These are phyloP conservation scores for Ptychadena robeensis DNA, from an alignment of 2,797 vertebrate species.

Conservation along the genomic window DNA sequence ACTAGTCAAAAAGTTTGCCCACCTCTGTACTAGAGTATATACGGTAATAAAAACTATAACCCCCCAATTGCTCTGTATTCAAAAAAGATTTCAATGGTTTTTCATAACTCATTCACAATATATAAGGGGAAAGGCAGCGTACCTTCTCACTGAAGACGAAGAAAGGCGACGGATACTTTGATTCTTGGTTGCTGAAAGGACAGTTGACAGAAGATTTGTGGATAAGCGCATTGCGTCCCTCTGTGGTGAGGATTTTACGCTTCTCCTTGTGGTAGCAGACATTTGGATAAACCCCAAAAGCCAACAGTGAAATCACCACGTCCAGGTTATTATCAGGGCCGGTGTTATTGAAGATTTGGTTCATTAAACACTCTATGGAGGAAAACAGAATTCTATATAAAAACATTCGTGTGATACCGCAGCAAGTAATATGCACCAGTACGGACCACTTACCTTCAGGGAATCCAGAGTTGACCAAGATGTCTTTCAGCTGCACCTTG, in stretches of 20 bases:
- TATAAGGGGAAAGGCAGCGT: constrained; percentile 26
- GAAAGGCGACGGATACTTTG: constrained; percentile 90
- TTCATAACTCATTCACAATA: too few relatives aligned
- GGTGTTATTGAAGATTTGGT: constrained; percentile 86
- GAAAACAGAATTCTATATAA: constrained; percentile 35
- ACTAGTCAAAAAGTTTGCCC: too few relatives aligned
- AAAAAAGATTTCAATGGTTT: too few relatives aligned
- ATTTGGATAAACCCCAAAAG: constrained; percentile 92
- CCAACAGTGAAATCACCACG: constrained; percentile 90
- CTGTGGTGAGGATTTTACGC: constrained; percentile 93
- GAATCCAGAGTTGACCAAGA: constrained; percentile 88
- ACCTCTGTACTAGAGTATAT: too few relatives aligned
- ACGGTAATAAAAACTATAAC: too few relatives aligned
- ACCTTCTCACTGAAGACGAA: constrained; percentile 98
- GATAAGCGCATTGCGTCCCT: constrained; percentile 94
- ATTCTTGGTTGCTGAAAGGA: constrained; percentile 93
- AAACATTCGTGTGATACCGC: neutral
- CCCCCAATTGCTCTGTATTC: too few relatives aligned
- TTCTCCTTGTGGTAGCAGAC: constrained; percentile 98
- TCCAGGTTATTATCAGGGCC: constrained; percentile 94
- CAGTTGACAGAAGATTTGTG: constrained; percentile 98
- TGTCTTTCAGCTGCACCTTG: constrained; percentile 96
- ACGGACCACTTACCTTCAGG: constrained; percentile 84
- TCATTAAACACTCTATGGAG: constrained; percentile 87
- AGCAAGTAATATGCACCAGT: neutral